A percentile compares a stretch with the other conserved stretches of the same genome.
Evolutionary conservation across 1,140 invertebrate genomes (phyloP).

Genomic region (Pantala flavescens): DNA sequence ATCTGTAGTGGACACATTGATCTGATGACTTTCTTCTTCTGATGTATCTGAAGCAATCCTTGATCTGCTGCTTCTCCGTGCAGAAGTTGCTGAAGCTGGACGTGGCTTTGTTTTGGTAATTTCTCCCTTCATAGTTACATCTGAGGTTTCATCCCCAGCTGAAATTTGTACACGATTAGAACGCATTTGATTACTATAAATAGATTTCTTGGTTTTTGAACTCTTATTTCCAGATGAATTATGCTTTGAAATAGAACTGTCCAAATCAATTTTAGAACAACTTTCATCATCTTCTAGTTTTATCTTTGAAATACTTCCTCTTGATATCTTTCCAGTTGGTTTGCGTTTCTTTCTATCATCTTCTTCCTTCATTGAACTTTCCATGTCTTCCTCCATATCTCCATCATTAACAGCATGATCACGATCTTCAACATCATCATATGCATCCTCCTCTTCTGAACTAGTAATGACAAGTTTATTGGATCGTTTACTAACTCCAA

Average conservation of each 20-base stretch:
- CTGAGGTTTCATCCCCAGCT: not conserved
- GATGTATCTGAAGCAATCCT: constrained; percentile 43
- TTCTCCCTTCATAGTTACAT: not conserved
- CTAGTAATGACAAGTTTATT: constrained; percentile 41
- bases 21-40: constrained; percentile 18
- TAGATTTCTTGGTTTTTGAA: not conserved
- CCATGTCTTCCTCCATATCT: not conserved
- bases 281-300: constrained; percentile 27
- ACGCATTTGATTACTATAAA: not conserved
- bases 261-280: constrained; percentile 38
- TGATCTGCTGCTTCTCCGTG: constrained; percentile 39
- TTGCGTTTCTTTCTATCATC: constrained; percentile 29
- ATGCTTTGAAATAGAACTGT: constrained; percentile 21
- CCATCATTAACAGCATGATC: not conserved
- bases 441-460: constrained; percentile 26
- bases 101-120: not conserved
- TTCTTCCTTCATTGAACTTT: not conserved
- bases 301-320: constrained; percentile 35
- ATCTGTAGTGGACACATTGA: not conserved
- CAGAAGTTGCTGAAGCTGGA: constrained; percentile 24
- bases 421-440: constrained; percentile 12
- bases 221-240: not conserved
- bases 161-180: not conserved
- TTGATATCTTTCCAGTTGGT: constrained; percentile 43
- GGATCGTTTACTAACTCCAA: constrained; percentile 26